Evolutionary conservation across 2,888 invertebrate species (phyloP).

Genomic region (Lamellibrachia satsuma): DNA sequence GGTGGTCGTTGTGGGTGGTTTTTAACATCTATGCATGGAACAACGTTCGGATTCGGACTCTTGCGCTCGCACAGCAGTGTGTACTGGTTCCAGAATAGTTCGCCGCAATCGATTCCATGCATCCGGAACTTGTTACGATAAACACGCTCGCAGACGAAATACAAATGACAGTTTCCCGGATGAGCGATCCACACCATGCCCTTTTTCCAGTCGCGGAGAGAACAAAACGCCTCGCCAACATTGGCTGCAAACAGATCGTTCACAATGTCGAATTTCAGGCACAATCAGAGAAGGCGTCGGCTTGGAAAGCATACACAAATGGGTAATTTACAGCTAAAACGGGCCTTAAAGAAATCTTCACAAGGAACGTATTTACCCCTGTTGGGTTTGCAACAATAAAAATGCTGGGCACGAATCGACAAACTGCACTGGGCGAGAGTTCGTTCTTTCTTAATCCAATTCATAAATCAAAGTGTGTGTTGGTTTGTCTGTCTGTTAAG

Average conservation of each 20-base stretch:
- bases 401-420: neutral
- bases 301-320: too few relatives aligned
- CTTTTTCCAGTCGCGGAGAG: neutral
- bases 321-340: too few relatives aligned
- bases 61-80: neutral
- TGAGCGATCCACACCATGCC: neutral
- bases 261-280: neutral
- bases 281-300: neutral
- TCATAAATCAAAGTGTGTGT: too few relatives aligned
- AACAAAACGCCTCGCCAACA: neutral
- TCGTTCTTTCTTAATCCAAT: too few relatives aligned
- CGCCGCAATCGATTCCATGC: neutral
- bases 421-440: neutral
- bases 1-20: neutral
- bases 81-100: neutral
- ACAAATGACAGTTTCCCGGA: neutral
- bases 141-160: neutral
- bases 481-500: too few relatives aligned
- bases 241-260: neutral
- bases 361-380: neutral
- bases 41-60: neutral
- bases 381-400: neutral
- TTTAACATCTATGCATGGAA: neutral
- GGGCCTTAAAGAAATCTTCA: too few relatives aligned
- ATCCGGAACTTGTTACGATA: neutral